Conservation (phyloP, 2,113 vertebrate genomes). For the Calidris pugnax region DNA sequence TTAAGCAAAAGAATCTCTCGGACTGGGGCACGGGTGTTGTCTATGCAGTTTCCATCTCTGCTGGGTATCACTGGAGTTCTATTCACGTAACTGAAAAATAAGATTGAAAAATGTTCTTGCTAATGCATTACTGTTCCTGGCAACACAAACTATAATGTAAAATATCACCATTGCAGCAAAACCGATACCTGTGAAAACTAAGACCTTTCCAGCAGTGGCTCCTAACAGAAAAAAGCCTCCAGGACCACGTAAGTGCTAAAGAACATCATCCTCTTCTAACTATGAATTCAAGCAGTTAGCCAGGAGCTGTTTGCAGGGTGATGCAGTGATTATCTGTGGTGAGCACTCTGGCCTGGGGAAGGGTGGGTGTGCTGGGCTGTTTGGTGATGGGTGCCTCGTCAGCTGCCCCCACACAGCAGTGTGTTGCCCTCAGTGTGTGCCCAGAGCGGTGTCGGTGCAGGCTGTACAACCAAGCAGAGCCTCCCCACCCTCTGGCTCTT, state of each 20-base stretch:
- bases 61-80: background rate
- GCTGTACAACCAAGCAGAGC: background rate
- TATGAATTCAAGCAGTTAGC: background rate
- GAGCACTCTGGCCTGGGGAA: background rate
- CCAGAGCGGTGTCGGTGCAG: background rate
- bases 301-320: background rate
- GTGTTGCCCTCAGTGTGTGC: fast-evolving
- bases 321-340: background rate
- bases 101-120: background rate
- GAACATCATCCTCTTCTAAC: background rate
- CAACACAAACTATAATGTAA: background rate
- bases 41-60: background rate
- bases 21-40: background rate
- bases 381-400: background rate
- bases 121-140: background rate
- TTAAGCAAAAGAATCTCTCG: background rate
- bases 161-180: conserved; percentile 18
- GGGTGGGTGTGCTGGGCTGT: background rate
- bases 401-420: fast-evolving
- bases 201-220: fast-evolving
- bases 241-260: background rate
- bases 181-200: background rate
- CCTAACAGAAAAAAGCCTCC: background rate
- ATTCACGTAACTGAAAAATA: background rate
- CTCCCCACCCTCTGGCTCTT: background rate